Percentiles rank a stretch among this genome's conserved stretches.
Evolutionary conservation across 2,888 invertebrate genomes (phyloP).

Genomic region (Athalia circularis): DNA sequence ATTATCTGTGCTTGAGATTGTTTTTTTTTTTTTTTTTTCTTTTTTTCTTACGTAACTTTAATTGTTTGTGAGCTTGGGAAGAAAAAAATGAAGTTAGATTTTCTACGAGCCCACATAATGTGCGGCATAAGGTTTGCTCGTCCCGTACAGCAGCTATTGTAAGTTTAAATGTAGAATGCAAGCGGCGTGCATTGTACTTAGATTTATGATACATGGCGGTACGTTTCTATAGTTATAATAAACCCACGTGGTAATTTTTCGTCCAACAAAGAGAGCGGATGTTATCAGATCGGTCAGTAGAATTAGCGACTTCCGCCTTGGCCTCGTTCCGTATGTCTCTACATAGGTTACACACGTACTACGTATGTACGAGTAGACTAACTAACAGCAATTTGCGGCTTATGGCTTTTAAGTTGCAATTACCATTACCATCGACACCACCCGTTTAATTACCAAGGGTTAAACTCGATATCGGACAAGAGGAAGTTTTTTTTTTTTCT

Average conservation of each 20-base stretch:
- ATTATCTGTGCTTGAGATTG: too few relatives aligned
- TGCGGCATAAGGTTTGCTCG: background rate
- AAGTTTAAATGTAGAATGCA: background rate
- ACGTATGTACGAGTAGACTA: background rate
- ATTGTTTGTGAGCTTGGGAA: too few relatives aligned
- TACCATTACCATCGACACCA: background rate
- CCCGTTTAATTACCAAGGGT: background rate
- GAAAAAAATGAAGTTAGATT: too few relatives aligned
- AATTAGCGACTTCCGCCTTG: constrained; percentile 66
- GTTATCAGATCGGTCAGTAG: constrained; percentile 64
- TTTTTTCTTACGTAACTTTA: too few relatives aligned
- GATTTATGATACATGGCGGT: background rate
- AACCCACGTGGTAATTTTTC: constrained; percentile 49
- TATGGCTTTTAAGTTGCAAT: background rate
- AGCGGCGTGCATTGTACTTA: background rate
- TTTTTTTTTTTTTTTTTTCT: too few relatives aligned
- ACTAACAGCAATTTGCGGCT: background rate
- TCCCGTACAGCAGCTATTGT: background rate
- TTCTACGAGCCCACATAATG: too few relatives aligned
- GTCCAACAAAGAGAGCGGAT: constrained; percentile 53
- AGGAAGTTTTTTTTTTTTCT: background rate
- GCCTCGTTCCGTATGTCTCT: constrained; percentile 58
- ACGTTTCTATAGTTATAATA: background rate
- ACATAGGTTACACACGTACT: constrained; percentile 9
- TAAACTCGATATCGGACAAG: background rate